Evolutionary conservation across 2,113 vertebrate species (phyloP).

Genomic region (Leptocoma aspasia): DNA sequence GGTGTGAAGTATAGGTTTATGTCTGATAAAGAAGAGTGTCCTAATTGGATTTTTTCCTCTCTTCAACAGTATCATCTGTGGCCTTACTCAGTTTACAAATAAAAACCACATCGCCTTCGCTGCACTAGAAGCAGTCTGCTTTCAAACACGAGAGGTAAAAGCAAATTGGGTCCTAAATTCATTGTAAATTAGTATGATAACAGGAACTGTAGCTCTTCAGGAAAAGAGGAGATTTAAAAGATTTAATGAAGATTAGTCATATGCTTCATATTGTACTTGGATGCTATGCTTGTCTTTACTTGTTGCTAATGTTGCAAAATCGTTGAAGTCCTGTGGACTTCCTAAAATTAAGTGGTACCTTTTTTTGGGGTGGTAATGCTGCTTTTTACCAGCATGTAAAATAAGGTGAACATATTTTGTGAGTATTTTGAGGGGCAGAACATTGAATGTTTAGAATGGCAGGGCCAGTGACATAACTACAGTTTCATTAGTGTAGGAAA

Average conservation of each 20-base stretch:
- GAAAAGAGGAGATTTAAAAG: not conserved
- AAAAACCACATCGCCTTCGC: constrained; percentile 95
- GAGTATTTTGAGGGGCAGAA: not conserved
- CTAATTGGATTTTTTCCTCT: not conserved
- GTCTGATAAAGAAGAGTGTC: not conserved
- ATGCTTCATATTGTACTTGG: not conserved
- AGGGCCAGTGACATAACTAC: not conserved
- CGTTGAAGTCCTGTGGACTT: not conserved
- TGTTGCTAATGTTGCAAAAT: not conserved
- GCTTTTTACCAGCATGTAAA: not conserved
- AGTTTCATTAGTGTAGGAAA: not conserved
- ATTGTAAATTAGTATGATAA: not conserved
- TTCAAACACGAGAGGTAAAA: constrained; percentile 95
- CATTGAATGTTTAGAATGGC: not conserved
- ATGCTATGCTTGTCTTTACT: not conserved
- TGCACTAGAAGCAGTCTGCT: constrained; percentile 96
- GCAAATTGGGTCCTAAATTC: not conserved
- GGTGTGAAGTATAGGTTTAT: not conserved
- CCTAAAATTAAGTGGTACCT: not conserved
- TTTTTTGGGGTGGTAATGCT: not conserved
- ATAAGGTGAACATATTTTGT: not conserved
- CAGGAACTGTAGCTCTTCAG: not conserved
- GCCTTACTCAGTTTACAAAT: constrained; percentile 98
- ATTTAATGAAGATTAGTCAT: not conserved
- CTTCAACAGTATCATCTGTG: constrained; percentile 91